Evolutionary conservation across 2,113 vertebrate species (phyloP).

Genomic region (Toxotes jaculatrix): DNA sequence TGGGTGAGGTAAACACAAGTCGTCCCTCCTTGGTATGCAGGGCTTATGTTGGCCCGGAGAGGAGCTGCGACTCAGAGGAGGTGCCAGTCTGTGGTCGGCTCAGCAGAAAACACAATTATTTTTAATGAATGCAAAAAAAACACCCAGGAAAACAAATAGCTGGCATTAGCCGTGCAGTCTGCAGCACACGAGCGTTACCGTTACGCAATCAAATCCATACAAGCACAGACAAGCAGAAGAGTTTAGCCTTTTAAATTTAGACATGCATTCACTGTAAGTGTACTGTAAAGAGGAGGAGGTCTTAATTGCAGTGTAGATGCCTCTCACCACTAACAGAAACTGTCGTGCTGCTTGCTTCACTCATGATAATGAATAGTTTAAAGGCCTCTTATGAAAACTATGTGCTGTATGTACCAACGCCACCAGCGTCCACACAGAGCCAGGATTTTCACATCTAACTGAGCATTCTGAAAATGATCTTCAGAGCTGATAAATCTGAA

Average conservation of each 20-base stretch:
- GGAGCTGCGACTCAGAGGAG: conserved; percentile 58
- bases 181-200: conserved; percentile 20
- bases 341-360: background rate
- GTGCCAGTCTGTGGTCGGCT: conserved; percentile 69
- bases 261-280: conserved; percentile 18
- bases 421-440: background rate
- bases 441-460: background rate
- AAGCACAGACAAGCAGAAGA: conserved; percentile 50
- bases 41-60: conserved; percentile 70
- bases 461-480: background rate
- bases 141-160: conserved; percentile 53
- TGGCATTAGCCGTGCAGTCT: conserved; percentile 30
- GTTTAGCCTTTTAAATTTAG: conserved; percentile 22
- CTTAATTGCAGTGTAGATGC: background rate
- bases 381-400: background rate
- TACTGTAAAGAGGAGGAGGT: background rate
- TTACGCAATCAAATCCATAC: conserved; percentile 56
- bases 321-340: background rate
- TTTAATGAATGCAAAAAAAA: conserved; percentile 73
- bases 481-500: background rate
- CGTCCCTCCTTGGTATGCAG: conserved; percentile 85
- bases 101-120: conserved; percentile 74
- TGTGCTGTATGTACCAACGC: no score
- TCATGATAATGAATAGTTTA: background rate
- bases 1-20: conserved; percentile 87